Percentiles rank a stretch among this genome's conserved stretches.
phyloP scores from a whole-genome alignment of 92 coral and sea anemone species.

The Zoanthus sociatus region DNA sequence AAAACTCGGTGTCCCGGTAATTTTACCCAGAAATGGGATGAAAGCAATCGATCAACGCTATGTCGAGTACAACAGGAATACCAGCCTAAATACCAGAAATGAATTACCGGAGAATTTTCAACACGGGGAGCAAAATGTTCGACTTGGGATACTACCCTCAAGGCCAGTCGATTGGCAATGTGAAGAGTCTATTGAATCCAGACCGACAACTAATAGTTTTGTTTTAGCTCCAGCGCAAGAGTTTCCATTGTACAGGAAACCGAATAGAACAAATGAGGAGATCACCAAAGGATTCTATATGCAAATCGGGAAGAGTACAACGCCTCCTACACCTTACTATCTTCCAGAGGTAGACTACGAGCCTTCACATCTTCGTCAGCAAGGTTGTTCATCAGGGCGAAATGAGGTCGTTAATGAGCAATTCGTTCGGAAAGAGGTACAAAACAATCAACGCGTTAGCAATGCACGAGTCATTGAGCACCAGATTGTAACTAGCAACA shows the following conservation, averaged over 20 bases:
- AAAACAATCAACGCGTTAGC: background rate
- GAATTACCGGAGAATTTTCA: background rate
- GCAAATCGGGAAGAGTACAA: background rate
- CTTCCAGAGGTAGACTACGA: slow-evolving; percentile 38
- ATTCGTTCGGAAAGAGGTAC: background rate
- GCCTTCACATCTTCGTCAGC: background rate
- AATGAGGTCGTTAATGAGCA: background rate
- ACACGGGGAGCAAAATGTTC: slow-evolving; percentile 23
- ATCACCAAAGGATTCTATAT: slow-evolving; percentile 31
- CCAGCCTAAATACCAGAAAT: background rate
- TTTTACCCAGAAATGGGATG: background rate
- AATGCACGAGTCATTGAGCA: background rate
- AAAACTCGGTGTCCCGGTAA: slow-evolving; percentile 35
- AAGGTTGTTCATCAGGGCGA: background rate
- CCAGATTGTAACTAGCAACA: background rate
- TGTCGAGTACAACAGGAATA: background rate
- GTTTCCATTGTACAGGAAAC: slow-evolving; percentile 17
- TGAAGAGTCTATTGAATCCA: background rate
- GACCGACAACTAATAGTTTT: background rate
- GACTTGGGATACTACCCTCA: slow-evolving; percentile 24
- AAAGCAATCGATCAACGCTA: slow-evolving; percentile 12
- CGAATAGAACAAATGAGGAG: slow-evolving; percentile 15
- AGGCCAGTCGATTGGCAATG: slow-evolving; percentile 33
- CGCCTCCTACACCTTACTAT: slow-evolving; percentile 1
- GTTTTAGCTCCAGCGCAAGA: background rate